phyloP scores from a whole-genome alignment of 2,797 vertebrate species.

The Spondyliosoma cantharus region DNA sequence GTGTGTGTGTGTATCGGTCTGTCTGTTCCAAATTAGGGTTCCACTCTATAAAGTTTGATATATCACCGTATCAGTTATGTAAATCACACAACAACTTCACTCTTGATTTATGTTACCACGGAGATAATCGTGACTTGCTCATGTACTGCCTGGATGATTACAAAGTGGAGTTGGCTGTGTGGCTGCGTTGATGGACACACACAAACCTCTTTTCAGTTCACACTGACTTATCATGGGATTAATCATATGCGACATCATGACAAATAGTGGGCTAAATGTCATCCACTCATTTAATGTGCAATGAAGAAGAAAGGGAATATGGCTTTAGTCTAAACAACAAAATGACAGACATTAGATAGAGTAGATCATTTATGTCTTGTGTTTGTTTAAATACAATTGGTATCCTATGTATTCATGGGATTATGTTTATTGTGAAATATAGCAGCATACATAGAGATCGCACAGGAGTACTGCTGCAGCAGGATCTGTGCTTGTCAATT shows the following conservation, averaged over 20 bases:
- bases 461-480: slow-evolving; percentile 23
- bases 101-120: slow-evolving; percentile 72
- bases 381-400: background rate
- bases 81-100: slow-evolving; percentile 68
- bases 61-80: slow-evolving; percentile 73
- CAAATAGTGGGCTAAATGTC: slow-evolving; percentile 62
- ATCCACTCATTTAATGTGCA: slow-evolving; percentile 28
- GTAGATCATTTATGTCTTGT: background rate
- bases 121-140: slow-evolving; percentile 69
- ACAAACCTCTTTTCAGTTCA: slow-evolving; percentile 42
- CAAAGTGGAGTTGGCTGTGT: slow-evolving; percentile 54
- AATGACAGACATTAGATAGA: background rate
- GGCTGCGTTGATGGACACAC: slow-evolving; percentile 48
- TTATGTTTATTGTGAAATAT: background rate
- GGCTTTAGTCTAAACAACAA: slow-evolving; percentile 6
- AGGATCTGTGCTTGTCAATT: slow-evolving; percentile 19
- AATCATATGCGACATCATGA: slow-evolving; percentile 63
- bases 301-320: slow-evolving; percentile 39
- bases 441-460: background rate
- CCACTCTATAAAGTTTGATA: slow-evolving; percentile 75
- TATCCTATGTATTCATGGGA: background rate
- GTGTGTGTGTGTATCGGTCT: slow-evolving; percentile 33
- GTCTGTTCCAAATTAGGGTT: slow-evolving; percentile 60
- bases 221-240: slow-evolving; percentile 62
- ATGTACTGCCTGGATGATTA: slow-evolving; percentile 65